Conservation (phyloP, 2,888 invertebrate genomes). For the Stenodema calcarata region DNA sequence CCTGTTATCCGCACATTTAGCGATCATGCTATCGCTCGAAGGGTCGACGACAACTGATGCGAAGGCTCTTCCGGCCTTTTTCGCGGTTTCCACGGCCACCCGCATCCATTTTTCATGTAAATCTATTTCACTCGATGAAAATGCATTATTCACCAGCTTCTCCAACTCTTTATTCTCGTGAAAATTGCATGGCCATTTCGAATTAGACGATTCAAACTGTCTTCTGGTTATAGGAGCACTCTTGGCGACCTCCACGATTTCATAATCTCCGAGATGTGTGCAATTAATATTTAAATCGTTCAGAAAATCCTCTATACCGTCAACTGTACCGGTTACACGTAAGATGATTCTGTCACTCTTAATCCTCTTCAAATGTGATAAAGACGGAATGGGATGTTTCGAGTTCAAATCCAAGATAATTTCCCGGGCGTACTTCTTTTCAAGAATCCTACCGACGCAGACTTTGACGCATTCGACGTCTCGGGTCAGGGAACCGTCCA, state of each 20-base stretch:
- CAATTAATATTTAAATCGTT: slow-evolving; percentile 64
- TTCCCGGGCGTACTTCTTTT: slow-evolving; percentile 69
- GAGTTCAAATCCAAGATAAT: slow-evolving; percentile 69
- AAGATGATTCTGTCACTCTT: slow-evolving; percentile 61
- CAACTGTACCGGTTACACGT: slow-evolving; percentile 48
- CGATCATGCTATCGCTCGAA: slow-evolving; percentile 68
- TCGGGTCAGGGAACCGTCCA: slow-evolving; percentile 66
- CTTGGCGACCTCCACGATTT: slow-evolving; percentile 67
- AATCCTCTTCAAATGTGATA: slow-evolving; percentile 78
- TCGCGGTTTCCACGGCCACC: slow-evolving; percentile 67
- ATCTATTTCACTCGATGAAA: slow-evolving; percentile 65
- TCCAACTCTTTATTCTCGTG: slow-evolving; percentile 81
- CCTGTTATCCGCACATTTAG: slow-evolving; percentile 69
- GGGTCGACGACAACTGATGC: slow-evolving; percentile 81
- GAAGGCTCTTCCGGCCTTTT: slow-evolving; percentile 58
- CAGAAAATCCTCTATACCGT: slow-evolving; percentile 63
- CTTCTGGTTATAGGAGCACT: slow-evolving; percentile 69
- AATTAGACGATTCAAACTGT: slow-evolving; percentile 70
- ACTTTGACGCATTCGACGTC: slow-evolving; percentile 66
- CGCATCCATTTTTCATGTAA: slow-evolving; percentile 69
- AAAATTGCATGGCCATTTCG: slow-evolving; percentile 83
- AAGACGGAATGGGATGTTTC: slow-evolving; percentile 67
- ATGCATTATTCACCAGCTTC: slow-evolving; percentile 69
- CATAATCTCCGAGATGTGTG: slow-evolving; percentile 65
- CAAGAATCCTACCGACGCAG: slow-evolving; percentile 68